Percentiles rank a stretch among this genome's conserved stretches.
Conservation (phyloP, 2,888 invertebrate genomes). For the Dichetophora obliterata region DNA sequence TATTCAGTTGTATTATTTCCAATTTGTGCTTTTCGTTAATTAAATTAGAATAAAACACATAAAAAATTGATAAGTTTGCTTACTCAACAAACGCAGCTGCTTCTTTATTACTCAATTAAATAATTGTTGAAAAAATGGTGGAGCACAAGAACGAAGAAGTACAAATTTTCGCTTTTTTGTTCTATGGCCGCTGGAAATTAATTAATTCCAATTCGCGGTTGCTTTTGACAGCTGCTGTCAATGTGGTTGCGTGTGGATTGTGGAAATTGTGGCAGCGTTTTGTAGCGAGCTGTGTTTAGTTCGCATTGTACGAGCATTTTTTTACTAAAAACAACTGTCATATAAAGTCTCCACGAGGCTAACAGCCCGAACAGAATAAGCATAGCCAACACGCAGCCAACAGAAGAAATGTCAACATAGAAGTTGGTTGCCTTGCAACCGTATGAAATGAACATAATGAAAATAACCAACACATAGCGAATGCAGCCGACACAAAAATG, state of each 20-base stretch:
- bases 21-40: neutral
- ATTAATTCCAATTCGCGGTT: neutral
- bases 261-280: neutral
- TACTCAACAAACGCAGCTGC: neutral
- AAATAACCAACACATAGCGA: too few species aligned
- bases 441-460: too few species aligned
- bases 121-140: constrained; percentile 19
- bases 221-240: neutral
- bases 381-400: too few species aligned
- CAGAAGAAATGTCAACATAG: too few species aligned
- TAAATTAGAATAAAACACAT: neutral
- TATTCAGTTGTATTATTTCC: neutral
- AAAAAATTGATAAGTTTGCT: neutral
- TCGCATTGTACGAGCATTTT: too few species aligned
- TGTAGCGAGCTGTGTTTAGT: neutral
- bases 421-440: too few species aligned
- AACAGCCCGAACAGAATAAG: too few species aligned
- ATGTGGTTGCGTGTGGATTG: neutral
- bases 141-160: neutral
- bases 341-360: too few species aligned
- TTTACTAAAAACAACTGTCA: neutral
- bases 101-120: constrained; percentile 7
- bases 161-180: neutral
- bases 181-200: neutral
- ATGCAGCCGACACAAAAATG: too few species aligned